Evolutionary conservation across 2,113 vertebrate genomes (phyloP).

Genomic region (Pseudorasbora parva): DNA sequence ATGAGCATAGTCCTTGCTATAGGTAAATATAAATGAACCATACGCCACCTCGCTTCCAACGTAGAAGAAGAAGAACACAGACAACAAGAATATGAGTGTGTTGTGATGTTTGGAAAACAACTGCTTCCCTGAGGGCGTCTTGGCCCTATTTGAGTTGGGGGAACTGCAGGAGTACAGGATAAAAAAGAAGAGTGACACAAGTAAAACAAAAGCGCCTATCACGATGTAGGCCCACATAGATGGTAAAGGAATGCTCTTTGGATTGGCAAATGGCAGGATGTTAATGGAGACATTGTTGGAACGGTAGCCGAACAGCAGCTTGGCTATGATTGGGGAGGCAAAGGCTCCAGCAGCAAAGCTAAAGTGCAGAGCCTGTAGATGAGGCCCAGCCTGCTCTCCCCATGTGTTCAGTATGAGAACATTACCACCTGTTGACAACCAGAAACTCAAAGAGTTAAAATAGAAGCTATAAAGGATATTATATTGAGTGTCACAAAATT

Average conservation of each 20-base stretch:
- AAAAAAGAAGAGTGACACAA: constrained; percentile 80
- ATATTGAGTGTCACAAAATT: background rate
- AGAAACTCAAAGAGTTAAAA: background rate
- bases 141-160: constrained; percentile 61
- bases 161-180: constrained; percentile 73
- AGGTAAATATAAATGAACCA: constrained; percentile 89
- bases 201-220: constrained; percentile 81
- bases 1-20: constrained; percentile 72
- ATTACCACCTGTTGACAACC: constrained; percentile 82
- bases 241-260: constrained; percentile 19
- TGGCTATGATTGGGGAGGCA: constrained; percentile 86
- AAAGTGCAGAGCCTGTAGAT: constrained; percentile 96
- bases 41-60: constrained; percentile 92
- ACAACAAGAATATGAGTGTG: constrained; percentile 81
- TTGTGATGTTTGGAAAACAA: constrained; percentile 79
- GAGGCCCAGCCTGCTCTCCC: constrained; percentile 83
- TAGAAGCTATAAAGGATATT: background rate
- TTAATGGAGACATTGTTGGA: background rate
- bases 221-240: constrained; percentile 86
- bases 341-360: constrained; percentile 90
- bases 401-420: constrained; percentile 86
- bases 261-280: background rate
- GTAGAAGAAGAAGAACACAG: constrained; percentile 89
- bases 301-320: constrained; percentile 76
- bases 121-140: constrained; percentile 57